Evolutionary conservation across 2,113 vertebrate species (phyloP), one percentile per base, ranked within the genome.

Genomic region (Numenius arquata): DNA sequence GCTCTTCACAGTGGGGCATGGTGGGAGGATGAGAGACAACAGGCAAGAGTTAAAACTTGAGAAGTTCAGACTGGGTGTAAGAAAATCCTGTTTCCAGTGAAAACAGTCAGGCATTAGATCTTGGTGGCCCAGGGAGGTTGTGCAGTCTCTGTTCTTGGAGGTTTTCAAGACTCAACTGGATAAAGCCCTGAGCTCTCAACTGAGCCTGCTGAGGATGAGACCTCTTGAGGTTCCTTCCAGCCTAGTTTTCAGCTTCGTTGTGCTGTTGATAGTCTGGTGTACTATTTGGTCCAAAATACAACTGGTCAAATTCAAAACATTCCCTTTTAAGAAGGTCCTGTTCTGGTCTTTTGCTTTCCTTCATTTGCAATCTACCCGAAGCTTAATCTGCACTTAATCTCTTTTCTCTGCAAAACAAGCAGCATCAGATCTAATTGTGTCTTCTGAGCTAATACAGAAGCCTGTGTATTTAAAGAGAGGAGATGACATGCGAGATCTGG

Each of bases 371-470:
- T 85, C 84, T 78, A 90, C 55, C n/a, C 19, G 1, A 95, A 81
- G 40, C 73, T 90, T 94, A 86, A 92, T 96, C 48, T 77, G 79
- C 43, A 88, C 61, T 68, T 93, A 96, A 95, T 89, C 65, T 78
- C 48, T 89, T 90, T 94, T 90, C 76, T 76, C 85, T 93, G 80
- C 65, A 94, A 80, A 96, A 93, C 84, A 92, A 94, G 92, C 6
- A 95, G 73, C 68, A 87, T 52, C 68, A 90, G 79, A 95, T 96
- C 62, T 96, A 96, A 96, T 86, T 75, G 62, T 81, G 45, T 56
- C 73, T 90, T 81, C 73, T 96, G 83, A 83, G 88, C 52, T 92
- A 92, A 92, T 29, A 68, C 85, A 97, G 86, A 88, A 89, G 78
- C 45, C 58, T 2, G 2, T 30, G 63, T 38, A 83, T 52, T 89